Base-by-base conservation (phyloP, 2,113 vertebrate genomes). In the Electrona antarctica region DNA sequence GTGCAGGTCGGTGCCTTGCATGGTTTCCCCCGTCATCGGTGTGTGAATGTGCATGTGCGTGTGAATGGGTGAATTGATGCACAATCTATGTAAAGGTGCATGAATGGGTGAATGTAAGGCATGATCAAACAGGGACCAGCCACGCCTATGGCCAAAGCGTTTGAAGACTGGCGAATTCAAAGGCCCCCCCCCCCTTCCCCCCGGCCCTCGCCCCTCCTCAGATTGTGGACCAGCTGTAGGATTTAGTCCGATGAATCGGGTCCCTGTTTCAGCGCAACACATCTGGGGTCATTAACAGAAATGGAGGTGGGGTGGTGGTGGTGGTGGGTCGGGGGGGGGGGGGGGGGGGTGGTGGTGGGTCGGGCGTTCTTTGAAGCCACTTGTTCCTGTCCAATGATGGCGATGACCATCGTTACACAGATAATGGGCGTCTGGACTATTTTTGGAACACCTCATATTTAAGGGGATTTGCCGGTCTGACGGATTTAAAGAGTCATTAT, bases 361-460 rank as follows among this genome's bases (percentile, higher is more conserved):
- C n/a, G n/a, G n/a, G n/a, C n/a, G n/a, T n/a, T n/a, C 79, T 88
- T 91, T 90, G 83, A 90, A 90, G 89, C 79, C 4, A 77, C 86
- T 80, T 61, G 28, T 80, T 62, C 66, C 62, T 69, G 77, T 71
- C 79, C 73, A 76, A 77, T 79, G 50, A 69, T 57, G 67, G 71
- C 5, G 14, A 54, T 52, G 67, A 52, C n/a, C n/a, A n/a, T 58
- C 77, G 60, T 85, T 87, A 80, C 77, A 86, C 63, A 86, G 87
- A 88, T 88, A 83, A 88, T 84, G 60, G 63, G 77, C 74, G 81
- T 83, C 81, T 83, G 77, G 76, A 77, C 76, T 83, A 75, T 85
- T 90, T 84, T 73, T 48, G 74, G 77, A 76, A 54, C 66, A 69
- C 81, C 76, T 82, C 66, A 52, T 78, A 67, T 79, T 85, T 75